These are phyloP conservation scores for Tachina lurida DNA, from an alignment of 2,888 invertebrate genomes.

Conservation along the genomic window DNA sequence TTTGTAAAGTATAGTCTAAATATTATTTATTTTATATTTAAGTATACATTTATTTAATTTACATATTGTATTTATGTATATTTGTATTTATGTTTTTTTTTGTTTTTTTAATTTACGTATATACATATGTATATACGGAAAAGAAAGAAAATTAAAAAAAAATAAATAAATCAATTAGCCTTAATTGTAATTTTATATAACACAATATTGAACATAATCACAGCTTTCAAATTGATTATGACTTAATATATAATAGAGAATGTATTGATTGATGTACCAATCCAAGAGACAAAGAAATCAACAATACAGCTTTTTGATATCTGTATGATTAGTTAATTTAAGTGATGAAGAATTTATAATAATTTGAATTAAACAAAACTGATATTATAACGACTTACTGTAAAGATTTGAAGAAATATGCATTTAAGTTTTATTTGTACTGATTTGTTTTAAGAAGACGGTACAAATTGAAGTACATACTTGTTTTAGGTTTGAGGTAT, in stretches of 20 bases:
- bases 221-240: constrained; percentile 37
- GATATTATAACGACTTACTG: constrained; percentile 36
- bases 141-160: not conserved
- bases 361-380: constrained; percentile 33
- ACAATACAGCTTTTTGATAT: constrained; percentile 46
- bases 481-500: constrained; percentile 34
- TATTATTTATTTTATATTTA: constrained; percentile 35
- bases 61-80: constrained; percentile 40
- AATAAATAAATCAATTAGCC: constrained; percentile 22
- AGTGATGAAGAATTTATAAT: constrained; percentile 43
- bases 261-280: constrained; percentile 31
- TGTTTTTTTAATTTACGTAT: constrained; percentile 1
- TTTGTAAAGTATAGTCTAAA: constrained; percentile 39
- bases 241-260: constrained; percentile 27
- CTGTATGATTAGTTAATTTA: constrained; percentile 48
- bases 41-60: constrained; percentile 11
- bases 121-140: too few relatives aligned
- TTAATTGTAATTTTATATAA: constrained; percentile 45
- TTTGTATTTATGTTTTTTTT: not conserved
- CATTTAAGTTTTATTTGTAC: constrained; percentile 57
- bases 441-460: constrained; percentile 8
- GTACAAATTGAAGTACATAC: constrained; percentile 16
- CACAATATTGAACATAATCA: constrained; percentile 38
- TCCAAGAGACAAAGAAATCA: constrained; percentile 31
- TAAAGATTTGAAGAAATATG: constrained; percentile 39